Evolutionary conservation across 2,797 vertebrate genomes (phyloP), one percentile per base, ranked within the genome.

Genomic region (Gallinago stenura): DNA sequence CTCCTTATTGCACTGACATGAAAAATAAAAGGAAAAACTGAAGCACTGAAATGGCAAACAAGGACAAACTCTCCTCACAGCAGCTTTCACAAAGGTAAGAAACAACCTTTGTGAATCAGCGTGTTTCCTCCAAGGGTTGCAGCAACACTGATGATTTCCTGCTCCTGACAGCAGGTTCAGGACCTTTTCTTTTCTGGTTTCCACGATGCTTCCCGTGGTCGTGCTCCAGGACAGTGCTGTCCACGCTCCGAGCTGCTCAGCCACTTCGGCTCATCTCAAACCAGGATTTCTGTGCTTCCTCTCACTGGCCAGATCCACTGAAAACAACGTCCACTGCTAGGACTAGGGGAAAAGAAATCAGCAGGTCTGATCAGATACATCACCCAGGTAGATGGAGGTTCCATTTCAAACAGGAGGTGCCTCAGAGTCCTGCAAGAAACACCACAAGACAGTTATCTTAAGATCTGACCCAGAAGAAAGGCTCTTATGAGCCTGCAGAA

Each of bases 111-210:
- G 24, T 0, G 2, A 56, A 58, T 56, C 51, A 30, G 54, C 1
- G 2, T 30, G 51, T 76, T 79, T 94, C 43, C 89, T 86, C 69
- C 56, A 72, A 83, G 83, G 77, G 62, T 4, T 90, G 70, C 80
- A 91, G 69, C 35, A 83, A 8, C 66, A 54, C 31, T 18, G 43
- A 70, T 22, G 26, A 70, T 26, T 87, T 95, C 20, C 45, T 82
- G 57, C 70, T 82, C 62, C 60, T 76, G 73, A 83, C 85, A 70
- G 70, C 48, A 76, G 48, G 37, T 73, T 70, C 70, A 33, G 35
- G 51, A 41, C 58, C 70, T 84, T 84, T 95, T 95, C 77, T 90
- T 45, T 66, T 66, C 80, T 64, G 73, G 39, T 90, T 94, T 88
- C 64, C 31, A 35, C 3, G 10, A 89, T 64, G 43, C 16, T 82